A percentile compares a stretch with the other conserved stretches of the same genome.
These are phyloP conservation scores for Sturnus vulgaris DNA, from an alignment of 2,113 vertebrate genomes.

Conservation along the genomic window DNA sequence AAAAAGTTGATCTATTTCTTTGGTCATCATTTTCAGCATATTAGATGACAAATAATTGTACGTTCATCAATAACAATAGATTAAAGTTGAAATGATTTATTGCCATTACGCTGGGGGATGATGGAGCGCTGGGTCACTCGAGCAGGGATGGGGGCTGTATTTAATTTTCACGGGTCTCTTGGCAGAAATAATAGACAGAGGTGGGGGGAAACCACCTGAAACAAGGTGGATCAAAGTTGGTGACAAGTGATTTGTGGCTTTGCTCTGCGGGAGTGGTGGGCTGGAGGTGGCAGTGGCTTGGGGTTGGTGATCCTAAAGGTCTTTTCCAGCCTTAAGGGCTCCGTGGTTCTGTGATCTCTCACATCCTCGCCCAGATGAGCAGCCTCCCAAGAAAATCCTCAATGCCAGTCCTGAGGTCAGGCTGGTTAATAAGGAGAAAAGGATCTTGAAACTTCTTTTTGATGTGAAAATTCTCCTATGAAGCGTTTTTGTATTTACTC, in stretches of 20 bases:
- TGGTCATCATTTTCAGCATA: slow-evolving; percentile 94
- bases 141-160: slow-evolving; percentile 79
- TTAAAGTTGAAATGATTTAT: slow-evolving; percentile 99
- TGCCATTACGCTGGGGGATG: slow-evolving; percentile 81
- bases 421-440: not conserved
- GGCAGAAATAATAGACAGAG: slow-evolving; percentile 82
- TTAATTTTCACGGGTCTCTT: slow-evolving; percentile 84
- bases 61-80: slow-evolving; percentile 99
- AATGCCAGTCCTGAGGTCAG: not conserved
- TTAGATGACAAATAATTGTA: slow-evolving; percentile 99
- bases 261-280: slow-evolving; percentile 66
- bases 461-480: not conserved
- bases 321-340: rapidly evolving
- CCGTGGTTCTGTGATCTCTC: not conserved
- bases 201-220: slow-evolving; percentile 79
- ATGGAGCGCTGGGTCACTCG: slow-evolving; percentile 82
- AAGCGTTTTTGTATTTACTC: not conserved
- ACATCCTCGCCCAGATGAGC: not conserved
- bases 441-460: not conserved
- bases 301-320: rapidly evolving
- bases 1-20: slow-evolving; percentile 87
- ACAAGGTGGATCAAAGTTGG: slow-evolving; percentile 83
- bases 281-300: not conserved
- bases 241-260: slow-evolving; percentile 82
- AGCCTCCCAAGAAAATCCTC: slow-evolving; percentile 33